phyloP scores from a whole-genome alignment of 1,140 invertebrate genomes.

The Drosophila nigromelanica region DNA sequence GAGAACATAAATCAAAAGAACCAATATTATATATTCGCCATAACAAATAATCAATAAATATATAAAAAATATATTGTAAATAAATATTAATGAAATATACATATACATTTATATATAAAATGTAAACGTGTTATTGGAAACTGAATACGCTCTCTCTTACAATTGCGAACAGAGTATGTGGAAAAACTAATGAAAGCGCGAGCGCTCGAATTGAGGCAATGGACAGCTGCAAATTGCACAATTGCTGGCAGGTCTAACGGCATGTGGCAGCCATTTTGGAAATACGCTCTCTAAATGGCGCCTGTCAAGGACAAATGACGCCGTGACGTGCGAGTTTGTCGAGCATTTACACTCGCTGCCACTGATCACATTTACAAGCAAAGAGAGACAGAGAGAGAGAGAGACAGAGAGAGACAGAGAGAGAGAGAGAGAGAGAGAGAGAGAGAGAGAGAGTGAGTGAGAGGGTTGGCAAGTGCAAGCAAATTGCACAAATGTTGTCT shows the following conservation, averaged over 20 bases:
- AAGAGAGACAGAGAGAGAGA: constrained; percentile 4
- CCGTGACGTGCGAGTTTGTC: constrained; percentile 71
- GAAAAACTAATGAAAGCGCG: constrained; percentile 45
- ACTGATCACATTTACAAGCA: constrained; percentile 73
- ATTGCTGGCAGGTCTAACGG: constrained; percentile 56
- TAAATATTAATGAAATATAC: too few species aligned
- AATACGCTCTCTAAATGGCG: constrained; percentile 70
- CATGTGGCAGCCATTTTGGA: constrained; percentile 66
- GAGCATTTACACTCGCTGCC: constrained; percentile 60
- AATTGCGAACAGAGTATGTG: not conserved
- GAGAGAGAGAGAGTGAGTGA: constrained; percentile 14
- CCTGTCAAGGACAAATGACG: constrained; percentile 74
- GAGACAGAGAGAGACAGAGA: constrained; percentile 16
- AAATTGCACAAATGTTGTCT: constrained; percentile 72
- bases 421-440: constrained; percentile 11
- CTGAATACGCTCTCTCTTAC: not conserved
- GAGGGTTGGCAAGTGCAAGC: constrained; percentile 59
- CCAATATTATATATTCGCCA: too few species aligned
- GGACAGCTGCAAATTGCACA: constrained; percentile 76
- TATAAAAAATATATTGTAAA: too few species aligned
- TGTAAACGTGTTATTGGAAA: too few species aligned
- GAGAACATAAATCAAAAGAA: too few species aligned
- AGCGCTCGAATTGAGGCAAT: constrained; percentile 46
- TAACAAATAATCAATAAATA: too few species aligned
- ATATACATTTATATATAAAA: too few species aligned